These are phyloP conservation scores for Drosophila atripex DNA, from an alignment of 2,888 invertebrate genomes.

Conservation along the genomic window DNA sequence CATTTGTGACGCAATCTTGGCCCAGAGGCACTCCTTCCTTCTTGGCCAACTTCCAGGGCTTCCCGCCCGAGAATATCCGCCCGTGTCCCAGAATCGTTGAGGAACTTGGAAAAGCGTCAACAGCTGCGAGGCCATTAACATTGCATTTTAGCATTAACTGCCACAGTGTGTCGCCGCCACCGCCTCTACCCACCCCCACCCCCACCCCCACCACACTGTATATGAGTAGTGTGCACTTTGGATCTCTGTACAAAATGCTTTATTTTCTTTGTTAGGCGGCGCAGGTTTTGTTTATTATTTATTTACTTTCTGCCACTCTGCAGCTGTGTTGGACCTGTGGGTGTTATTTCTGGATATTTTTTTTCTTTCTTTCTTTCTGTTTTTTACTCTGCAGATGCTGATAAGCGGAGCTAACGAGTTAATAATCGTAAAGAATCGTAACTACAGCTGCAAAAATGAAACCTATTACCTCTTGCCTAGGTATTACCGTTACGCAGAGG, in stretches of 20 bases:
- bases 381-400: conserved; percentile 22
- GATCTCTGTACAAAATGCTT: conserved; percentile 19
- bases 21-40: conserved; percentile 1
- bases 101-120: conserved; percentile 18
- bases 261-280: conserved; percentile 7
- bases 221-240: conserved; percentile 36
- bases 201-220: no score
- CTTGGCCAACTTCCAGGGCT: conserved; percentile 33
- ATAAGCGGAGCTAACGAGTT: conserved; percentile 35
- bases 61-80: neutral
- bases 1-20: conserved; percentile 5
- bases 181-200: no score
- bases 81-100: neutral
- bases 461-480: conserved; percentile 8
- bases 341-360: conserved; percentile 1
- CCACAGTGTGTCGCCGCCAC: conserved; percentile 3
- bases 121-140: conserved; percentile 31
- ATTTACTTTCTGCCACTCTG: conserved; percentile 9
- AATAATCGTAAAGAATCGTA: conserved; percentile 17
- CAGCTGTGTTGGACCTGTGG: conserved; percentile 6
- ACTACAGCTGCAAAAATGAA: conserved; percentile 14
- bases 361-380: neutral
- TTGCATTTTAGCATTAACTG: conserved; percentile 20
- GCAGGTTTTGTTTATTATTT: conserved; percentile 29
- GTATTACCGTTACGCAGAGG: no score